A percentile compares a stretch with the other conserved stretches of the same genome.
Conservation (phyloP, 2,797 vertebrate species). For the Alcedo quadribrachys region DNA sequence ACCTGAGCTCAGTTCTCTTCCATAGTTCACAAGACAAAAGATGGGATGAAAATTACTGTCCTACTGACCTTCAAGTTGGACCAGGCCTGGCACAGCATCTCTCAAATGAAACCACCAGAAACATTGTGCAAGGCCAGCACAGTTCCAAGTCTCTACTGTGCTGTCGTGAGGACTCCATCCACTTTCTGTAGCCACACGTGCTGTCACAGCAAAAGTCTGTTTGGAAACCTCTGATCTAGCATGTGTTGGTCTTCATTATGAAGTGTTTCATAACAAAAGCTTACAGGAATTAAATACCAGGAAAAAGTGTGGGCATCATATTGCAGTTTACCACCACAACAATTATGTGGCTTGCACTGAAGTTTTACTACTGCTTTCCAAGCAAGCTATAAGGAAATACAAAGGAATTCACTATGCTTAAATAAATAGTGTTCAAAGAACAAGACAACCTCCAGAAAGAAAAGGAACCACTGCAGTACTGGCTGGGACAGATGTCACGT, state of each 20-base stretch:
- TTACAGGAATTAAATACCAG: constrained; percentile 17
- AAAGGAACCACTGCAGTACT: not conserved
- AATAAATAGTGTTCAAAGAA: not conserved
- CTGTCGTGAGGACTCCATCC: not conserved
- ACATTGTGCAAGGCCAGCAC: not conserved
- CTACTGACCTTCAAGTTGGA: not conserved
- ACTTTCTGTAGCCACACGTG: not conserved
- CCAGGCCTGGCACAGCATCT: not conserved
- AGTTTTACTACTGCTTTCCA: constrained; percentile 17
- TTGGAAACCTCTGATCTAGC: not conserved
- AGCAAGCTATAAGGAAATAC: not conserved
- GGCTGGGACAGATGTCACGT: not conserved
- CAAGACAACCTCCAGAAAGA: not conserved
- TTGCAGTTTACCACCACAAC: not conserved
- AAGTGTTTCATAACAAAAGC: not conserved
- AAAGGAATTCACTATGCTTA: not conserved
- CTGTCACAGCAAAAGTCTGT: not conserved
- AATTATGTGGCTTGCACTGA: not conserved
- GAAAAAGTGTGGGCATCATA: not conserved
- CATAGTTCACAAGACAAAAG: not conserved
- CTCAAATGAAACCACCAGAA: not conserved
- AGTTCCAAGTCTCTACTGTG: not conserved
- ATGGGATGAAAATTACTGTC: not conserved
- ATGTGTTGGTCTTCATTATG: not conserved
- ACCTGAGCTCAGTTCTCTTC: not conserved